Percentiles rank a stretch among this genome's conserved stretches.
These are phyloP conservation scores for Hypothenemus hampei DNA, from an alignment of 1,140 invertebrate species.

Conservation along the genomic window DNA sequence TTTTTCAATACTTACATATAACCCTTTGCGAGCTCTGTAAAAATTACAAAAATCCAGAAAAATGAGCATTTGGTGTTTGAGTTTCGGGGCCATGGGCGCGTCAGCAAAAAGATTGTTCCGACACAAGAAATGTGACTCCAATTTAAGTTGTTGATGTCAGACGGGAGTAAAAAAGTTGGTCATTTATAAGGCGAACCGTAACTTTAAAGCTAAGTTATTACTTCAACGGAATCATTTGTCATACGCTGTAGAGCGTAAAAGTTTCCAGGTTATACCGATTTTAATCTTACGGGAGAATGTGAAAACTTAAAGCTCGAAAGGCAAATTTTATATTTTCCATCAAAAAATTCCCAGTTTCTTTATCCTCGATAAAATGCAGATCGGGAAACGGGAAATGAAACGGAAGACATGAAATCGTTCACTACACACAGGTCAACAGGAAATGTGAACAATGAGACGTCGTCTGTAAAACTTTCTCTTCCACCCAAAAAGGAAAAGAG, in stretches of 20 bases:
- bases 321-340: no score
- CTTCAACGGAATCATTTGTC: conserved; percentile 21
- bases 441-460: no score
- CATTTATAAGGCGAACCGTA: conserved; percentile 28
- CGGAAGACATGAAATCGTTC: no score
- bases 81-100: conserved; percentile 11
- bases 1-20: no score
- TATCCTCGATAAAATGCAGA: no score
- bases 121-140: conserved; percentile 22
- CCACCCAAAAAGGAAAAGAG: no score
- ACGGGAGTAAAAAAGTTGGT: conserved; percentile 24
- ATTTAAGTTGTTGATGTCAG: conserved; percentile 30
- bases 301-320: background rate
- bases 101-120: conserved; percentile 17
- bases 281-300: conserved; percentile 5
- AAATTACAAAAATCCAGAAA: conserved; percentile 16
- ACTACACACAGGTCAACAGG: no score
- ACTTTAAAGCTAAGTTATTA: conserved; percentile 27
- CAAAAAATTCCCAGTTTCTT: no score
- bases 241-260: conserved; percentile 10
- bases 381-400: no score
- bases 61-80: conserved; percentile 15
- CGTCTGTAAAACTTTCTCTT: no score
- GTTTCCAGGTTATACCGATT: conserved; percentile 1
- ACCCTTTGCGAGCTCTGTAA: conserved; percentile 1